phyloP scores from a whole-genome alignment of 2,113 vertebrate genomes.

The Tragelaphus scriptus region DNA sequence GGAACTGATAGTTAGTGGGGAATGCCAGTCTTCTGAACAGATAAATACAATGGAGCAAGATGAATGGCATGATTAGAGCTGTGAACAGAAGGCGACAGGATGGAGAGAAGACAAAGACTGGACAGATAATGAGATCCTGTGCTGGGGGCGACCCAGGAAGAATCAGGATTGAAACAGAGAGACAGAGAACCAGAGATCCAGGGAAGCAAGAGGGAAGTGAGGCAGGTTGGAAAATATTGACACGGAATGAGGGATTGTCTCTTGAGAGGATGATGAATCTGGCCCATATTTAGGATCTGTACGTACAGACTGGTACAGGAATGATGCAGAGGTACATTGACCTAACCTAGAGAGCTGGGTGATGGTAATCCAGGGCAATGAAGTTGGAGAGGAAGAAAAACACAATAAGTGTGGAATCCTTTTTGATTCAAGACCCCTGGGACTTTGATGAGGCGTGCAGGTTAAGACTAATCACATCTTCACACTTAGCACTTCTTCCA shows the following conservation, averaged over 20 bases:
- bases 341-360: not conserved
- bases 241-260: not conserved
- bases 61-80: not conserved
- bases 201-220: not conserved
- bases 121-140: not conserved
- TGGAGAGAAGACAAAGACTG: not conserved
- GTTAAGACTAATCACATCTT: not conserved
- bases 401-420: not conserved
- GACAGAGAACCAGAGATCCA: not conserved
- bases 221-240: not conserved
- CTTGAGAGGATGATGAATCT: not conserved
- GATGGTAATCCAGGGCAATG: not conserved
- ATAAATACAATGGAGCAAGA: not conserved
- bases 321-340: rapidly evolving
- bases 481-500: not conserved
- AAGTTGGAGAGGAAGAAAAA: not conserved
- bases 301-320: not conserved
- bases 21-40: not conserved
- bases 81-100: not conserved
- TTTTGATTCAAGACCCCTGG: not conserved
- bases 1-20: not conserved
- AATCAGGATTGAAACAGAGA: not conserved
- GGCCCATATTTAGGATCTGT: not conserved
- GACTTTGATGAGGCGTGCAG: not conserved
- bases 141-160: not conserved